A percentile compares a stretch with the other conserved stretches of the same genome.
Conservation (phyloP, 2,888 invertebrate genomes). For the Pogonocherus hispidulus region DNA sequence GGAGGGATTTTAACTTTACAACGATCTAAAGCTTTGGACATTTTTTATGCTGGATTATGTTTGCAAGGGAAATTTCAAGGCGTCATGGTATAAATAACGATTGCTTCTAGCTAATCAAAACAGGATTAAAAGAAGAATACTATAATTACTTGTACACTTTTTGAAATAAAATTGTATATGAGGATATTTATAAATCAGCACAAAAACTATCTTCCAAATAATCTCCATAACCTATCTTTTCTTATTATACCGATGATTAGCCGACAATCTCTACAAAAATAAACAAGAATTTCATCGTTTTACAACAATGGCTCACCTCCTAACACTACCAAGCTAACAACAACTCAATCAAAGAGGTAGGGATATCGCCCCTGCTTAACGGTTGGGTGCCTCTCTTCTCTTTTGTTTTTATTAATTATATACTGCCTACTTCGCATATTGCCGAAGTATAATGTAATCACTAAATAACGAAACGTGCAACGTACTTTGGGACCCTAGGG, state of each 20-base stretch:
- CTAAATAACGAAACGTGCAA: not conserved
- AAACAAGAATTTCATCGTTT: too few species aligned
- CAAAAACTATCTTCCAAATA: too few species aligned
- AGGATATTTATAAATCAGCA: too few species aligned
- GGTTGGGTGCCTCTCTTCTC: slow-evolving; percentile 3
- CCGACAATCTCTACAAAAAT: too few species aligned
- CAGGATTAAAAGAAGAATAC: too few species aligned
- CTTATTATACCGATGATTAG: too few species aligned
- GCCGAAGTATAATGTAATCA: slow-evolving; percentile 11
- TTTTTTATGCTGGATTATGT: not conserved
- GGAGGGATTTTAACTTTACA: not conserved
- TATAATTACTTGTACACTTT: too few species aligned
- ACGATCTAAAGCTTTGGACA: not conserved
- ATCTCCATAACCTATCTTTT: too few species aligned
- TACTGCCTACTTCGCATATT: slow-evolving; percentile 12
- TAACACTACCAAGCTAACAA: not conserved
- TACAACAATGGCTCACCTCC: not conserved
- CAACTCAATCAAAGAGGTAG: slow-evolving; percentile 11
- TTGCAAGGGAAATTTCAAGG: too few species aligned
- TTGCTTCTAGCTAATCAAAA: too few species aligned
- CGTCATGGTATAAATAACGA: too few species aligned
- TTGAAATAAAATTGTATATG: too few species aligned
- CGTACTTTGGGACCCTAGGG: not conserved
- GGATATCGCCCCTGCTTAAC: slow-evolving; percentile 15
- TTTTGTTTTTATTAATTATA: slow-evolving; percentile 19